A percentile compares a stretch with the other conserved stretches of the same genome.
Evolutionary conservation across 2,888 invertebrate species (phyloP).

Genomic region (Metalampra italica): DNA sequence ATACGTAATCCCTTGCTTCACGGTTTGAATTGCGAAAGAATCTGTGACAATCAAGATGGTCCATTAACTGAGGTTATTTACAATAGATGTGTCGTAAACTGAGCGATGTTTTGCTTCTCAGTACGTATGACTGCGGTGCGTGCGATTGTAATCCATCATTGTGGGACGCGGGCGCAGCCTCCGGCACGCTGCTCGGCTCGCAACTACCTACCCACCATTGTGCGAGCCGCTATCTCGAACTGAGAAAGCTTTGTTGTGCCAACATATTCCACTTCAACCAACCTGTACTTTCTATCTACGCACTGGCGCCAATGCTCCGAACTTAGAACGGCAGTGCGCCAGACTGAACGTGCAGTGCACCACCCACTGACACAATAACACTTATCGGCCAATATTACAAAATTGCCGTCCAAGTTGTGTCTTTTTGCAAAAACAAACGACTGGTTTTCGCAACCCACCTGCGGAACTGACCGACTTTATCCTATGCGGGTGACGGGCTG

Average conservation of each 20-base stretch:
- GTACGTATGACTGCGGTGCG: conserved; percentile 16
- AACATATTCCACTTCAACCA: conserved; percentile 13
- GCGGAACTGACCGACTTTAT: conserved; percentile 10
- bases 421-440: conserved; percentile 22
- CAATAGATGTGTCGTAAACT: conserved; percentile 4
- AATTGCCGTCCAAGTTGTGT: conserved; percentile 17
- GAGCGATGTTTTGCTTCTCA: conserved; percentile 4
- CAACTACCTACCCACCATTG: conserved; percentile 14
- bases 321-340: conserved; percentile 4
- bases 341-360: background rate
- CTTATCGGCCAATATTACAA: conserved; percentile 15
- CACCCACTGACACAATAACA: conserved; percentile 6
- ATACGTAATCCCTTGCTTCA: background rate
- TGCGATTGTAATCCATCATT: conserved; percentile 14
- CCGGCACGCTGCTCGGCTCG: conserved; percentile 5
- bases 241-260: conserved; percentile 22
- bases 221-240: conserved; percentile 15
- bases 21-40: background rate
- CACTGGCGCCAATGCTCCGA: conserved; percentile 4
- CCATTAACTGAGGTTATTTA: conserved; percentile 1
- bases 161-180: conserved; percentile 7
- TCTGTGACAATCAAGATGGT: conserved; percentile 9
- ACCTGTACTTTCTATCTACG: conserved; percentile 17
- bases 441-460: conserved; percentile 29
- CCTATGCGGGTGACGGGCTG: conserved; percentile 34